Evolutionary conservation across 2,888 invertebrate genomes (phyloP).

Genomic region (Cataglyphis rosenhaueri): DNA sequence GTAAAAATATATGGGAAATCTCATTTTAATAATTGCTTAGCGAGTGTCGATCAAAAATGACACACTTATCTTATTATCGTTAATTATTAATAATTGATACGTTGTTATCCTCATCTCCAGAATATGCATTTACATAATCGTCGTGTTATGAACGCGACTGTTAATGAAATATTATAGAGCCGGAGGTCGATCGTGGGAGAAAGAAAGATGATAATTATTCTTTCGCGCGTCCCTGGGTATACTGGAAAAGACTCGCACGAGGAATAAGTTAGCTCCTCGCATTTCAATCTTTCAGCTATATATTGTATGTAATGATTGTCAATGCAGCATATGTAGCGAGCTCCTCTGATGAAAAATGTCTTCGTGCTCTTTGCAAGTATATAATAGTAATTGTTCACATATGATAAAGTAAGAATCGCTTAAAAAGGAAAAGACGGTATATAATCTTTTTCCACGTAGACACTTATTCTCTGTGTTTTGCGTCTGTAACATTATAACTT

Average conservation of each 20-base stretch:
- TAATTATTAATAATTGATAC: slow-evolving; percentile 59
- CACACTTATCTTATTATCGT: slow-evolving; percentile 61
- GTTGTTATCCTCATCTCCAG: slow-evolving; percentile 27
- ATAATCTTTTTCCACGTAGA: slow-evolving; percentile 5
- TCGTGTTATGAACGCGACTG: slow-evolving; percentile 10
- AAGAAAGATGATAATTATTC: slow-evolving; percentile 31
- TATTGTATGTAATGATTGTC: background rate
- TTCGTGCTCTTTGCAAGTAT: background rate
- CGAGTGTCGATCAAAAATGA: slow-evolving; percentile 40
- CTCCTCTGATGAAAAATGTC: background rate
- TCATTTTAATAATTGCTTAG: slow-evolving; percentile 13
- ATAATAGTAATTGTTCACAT: background rate
- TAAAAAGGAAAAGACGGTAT: background rate
- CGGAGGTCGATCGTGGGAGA: slow-evolving; percentile 33
- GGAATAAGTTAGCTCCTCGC: slow-evolving; percentile 31
- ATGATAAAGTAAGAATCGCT: slow-evolving; percentile 18
- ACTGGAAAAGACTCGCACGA: slow-evolving; percentile 13
- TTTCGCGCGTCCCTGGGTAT: background rate
- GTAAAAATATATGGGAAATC: background rate
- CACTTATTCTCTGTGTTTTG: background rate
- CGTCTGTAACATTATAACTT: background rate
- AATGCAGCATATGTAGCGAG: background rate
- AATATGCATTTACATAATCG: slow-evolving; percentile 55
- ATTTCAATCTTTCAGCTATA: background rate
- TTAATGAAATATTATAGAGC: slow-evolving; percentile 41